A percentile compares a stretch with the other conserved stretches of the same genome.
These are phyloP conservation scores for Chondrosia reniformis DNA, from an alignment of 37 sponge, comb jelly and placozoan genomes.

Conservation along the genomic window DNA sequence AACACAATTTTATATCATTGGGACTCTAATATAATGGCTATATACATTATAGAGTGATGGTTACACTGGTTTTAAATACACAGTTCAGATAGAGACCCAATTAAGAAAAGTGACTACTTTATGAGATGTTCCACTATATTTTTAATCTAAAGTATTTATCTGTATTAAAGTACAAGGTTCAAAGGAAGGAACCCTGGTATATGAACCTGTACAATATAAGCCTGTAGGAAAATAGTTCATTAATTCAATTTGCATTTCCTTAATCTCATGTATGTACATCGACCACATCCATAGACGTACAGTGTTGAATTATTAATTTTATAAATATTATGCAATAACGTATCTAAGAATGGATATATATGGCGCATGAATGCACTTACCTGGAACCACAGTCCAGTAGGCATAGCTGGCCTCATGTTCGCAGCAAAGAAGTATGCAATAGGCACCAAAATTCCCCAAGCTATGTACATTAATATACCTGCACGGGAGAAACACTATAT, in stretches of 20 bases:
- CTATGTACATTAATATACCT: constrained; percentile 31
- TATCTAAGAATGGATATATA: background rate
- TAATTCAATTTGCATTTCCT: no score
- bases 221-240: no score
- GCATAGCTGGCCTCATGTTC: constrained; percentile 32
- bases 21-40: background rate
- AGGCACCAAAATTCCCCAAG: constrained; percentile 13
- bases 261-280: no score
- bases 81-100: no score
- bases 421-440: constrained; percentile 34
- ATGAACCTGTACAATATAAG: no score
- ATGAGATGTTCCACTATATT: no score
- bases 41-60: background rate
- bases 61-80: no score
- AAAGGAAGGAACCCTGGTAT: background rate
- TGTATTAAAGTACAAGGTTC: background rate
- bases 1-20: background rate
- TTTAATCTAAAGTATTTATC: background rate
- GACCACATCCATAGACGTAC: no score
- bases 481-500: no score
- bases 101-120: no score
- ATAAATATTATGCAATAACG: no score
- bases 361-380: background rate
- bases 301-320: no score
- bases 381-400: constrained; percentile 70